Percentiles rank a stretch among this genome's conserved stretches.
Conservation (phyloP, 2,888 invertebrate species). For the Callinectes sapidus region DNA sequence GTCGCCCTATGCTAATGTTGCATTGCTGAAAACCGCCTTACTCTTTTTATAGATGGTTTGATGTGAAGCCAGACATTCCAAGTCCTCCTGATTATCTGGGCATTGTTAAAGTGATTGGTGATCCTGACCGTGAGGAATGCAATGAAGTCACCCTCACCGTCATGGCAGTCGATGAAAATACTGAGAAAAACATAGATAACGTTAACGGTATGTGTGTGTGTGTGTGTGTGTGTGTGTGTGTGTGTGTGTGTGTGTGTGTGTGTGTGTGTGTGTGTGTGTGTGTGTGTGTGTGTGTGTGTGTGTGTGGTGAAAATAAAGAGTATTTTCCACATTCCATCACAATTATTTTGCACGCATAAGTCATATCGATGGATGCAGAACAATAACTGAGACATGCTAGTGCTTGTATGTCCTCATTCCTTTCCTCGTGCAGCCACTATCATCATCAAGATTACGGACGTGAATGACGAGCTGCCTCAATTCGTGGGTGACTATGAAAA, state of each 20-base stretch:
- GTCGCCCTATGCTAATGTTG: no score
- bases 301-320: not conserved
- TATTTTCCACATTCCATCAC: not conserved
- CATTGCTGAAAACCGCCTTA: no score
- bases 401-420: not conserved
- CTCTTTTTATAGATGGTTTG: not conserved
- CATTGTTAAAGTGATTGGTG: not conserved
- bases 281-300: not conserved
- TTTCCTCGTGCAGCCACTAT: not conserved
- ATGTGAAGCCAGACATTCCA: not conserved
- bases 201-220: not conserved
- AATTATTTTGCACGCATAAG: no score
- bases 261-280: not conserved
- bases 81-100: not conserved
- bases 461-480: not conserved
- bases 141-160: slow-evolving; percentile 22
- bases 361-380: not conserved
- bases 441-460: not conserved
- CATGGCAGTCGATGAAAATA: slow-evolving; percentile 5
- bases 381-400: not conserved
- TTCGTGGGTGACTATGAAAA: not conserved
- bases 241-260: not conserved
- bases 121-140: not conserved
- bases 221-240: not conserved
- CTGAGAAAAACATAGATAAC: not conserved